A percentile compares a stretch with the other conserved stretches of the same genome.
These are phyloP conservation scores for Protodeltote pygarga DNA, from an alignment of 2,888 invertebrate species.

Conservation along the genomic window DNA sequence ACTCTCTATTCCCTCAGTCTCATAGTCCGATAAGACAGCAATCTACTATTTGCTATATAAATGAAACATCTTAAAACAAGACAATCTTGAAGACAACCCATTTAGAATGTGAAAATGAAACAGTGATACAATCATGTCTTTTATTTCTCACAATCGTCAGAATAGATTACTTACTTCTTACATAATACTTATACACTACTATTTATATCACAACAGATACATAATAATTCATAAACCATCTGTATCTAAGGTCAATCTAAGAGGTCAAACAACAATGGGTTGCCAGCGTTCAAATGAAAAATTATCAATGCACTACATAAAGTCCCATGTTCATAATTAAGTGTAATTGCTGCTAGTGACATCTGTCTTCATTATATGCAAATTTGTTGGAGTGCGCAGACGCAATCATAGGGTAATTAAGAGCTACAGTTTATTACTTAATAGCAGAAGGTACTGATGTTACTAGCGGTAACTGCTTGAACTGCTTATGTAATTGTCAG, in stretches of 20 bases:
- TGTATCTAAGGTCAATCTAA: conserved; percentile 42
- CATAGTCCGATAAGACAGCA: too few species aligned
- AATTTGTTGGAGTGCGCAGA: conserved; percentile 33
- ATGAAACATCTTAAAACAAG: too few species aligned
- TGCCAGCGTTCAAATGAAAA: conserved; percentile 28
- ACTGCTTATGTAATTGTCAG: too few species aligned
- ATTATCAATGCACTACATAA: conserved; percentile 16
- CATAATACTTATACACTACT: too few species aligned
- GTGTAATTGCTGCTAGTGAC: conserved; percentile 41
- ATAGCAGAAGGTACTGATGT: conserved; percentile 20
- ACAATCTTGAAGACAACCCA: conserved; percentile 37
- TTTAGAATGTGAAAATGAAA: conserved; percentile 42
- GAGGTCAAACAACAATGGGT: conserved; percentile 47
- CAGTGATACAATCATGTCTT: too few species aligned
- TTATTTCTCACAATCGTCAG: too few species aligned
- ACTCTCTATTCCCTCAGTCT: too few species aligned
- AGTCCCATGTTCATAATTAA: conserved; percentile 24
- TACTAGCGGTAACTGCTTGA: not conserved
- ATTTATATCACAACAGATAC: conserved; percentile 44
- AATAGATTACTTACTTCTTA: too few species aligned
- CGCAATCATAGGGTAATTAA: conserved; percentile 40
- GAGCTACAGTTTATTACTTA: conserved; percentile 33
- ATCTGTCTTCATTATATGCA: conserved; percentile 56
- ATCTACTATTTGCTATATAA: too few species aligned
- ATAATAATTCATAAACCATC: conserved; percentile 42